Base-by-base conservation (phyloP, 2,113 vertebrate species). In the Pungitius pungitius region DNA sequence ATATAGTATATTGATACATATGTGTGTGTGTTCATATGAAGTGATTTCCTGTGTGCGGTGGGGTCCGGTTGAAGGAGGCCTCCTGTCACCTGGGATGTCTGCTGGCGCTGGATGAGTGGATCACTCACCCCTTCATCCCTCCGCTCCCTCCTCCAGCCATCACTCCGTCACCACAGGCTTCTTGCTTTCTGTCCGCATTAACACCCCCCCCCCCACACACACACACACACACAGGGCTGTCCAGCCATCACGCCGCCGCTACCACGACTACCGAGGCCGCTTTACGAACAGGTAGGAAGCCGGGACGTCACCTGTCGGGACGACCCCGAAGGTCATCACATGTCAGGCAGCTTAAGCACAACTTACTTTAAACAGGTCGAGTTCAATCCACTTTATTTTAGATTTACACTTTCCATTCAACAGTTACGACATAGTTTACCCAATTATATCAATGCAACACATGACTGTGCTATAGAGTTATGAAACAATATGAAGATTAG, bases 101-200 rank as follows among this genome's bases (percentile, higher is more conserved):
- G 37, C 9, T 56, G n/a, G 54, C 72, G 65, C 60, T 67, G 61
- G 69, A 77, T 27, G 80, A 73, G 69, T 30, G 73, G 20, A 81
- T 85, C 83, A 82, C 83, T 85, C 83, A 68, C 33, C 35, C 81
- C 77, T 76, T 73, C 77, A 76, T 80, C 77, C 69, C 57, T 17
- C 11, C 77, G 8, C 47, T 57, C 72, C 58, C 45, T 52, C 65
- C 63, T 69, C 77, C 74, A 4, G 67, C 63, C 75, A 69, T 82
- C 79, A 73, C 79, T 75, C 71, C 51, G 2, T 81, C 82, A 77
- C 55, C 69, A 59, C 73, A 15, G 57, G 63, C 63, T 45, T 51
- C 52, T 79, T 60, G 60, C 37, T 65, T 47, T 83, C 42, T 9
- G 30, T 42, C 33, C 61, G 42, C 57, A 1, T 12, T n/a, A 30